Conservation (phyloP, 2,797 vertebrate species). For the Phrynocephalus vlangalii region DNA sequence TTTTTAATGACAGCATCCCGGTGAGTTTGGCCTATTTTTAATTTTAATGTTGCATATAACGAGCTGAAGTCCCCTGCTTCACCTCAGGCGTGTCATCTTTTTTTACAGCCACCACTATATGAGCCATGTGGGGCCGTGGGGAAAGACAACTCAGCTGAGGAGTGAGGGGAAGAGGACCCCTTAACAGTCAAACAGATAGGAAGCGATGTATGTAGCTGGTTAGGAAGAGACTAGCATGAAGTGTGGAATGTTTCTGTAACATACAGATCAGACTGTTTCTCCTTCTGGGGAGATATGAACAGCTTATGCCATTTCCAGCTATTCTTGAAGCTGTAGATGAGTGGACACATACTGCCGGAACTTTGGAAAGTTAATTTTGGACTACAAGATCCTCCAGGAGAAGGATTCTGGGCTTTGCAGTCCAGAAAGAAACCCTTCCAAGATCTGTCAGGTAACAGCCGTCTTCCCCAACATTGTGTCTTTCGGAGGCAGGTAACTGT, state of each 20-base stretch:
- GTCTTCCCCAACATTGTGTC: background rate
- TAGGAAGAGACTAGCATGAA: constrained; percentile 11
- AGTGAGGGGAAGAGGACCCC: constrained; percentile 30
- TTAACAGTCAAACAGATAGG: background rate
- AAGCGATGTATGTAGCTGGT: constrained; percentile 6
- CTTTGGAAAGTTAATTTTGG: too few species aligned
- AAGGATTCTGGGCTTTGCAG: background rate
- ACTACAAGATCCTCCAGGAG: too few species aligned
- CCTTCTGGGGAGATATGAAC: too few species aligned
- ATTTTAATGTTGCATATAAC: constrained; percentile 68
- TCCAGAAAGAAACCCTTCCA: background rate
- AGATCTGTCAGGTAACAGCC: background rate
- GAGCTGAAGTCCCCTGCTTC: constrained; percentile 44
- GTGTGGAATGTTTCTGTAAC: too few species aligned
- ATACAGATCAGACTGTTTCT: too few species aligned
- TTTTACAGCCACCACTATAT: constrained; percentile 45
- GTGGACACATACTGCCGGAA: too few species aligned
- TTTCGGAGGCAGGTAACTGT: too few species aligned
- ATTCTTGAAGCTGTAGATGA: background rate
- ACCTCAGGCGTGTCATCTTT: constrained; percentile 48
- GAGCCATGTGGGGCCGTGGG: constrained; percentile 16
- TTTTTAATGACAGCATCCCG: constrained; percentile 64
- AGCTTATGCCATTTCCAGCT: too few species aligned
- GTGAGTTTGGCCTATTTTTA: constrained; percentile 65
- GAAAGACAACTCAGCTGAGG: constrained; percentile 39